Evolutionary conservation across 2,797 vertebrate species (phyloP).

Genomic region (Coendou prehensilis): DNA sequence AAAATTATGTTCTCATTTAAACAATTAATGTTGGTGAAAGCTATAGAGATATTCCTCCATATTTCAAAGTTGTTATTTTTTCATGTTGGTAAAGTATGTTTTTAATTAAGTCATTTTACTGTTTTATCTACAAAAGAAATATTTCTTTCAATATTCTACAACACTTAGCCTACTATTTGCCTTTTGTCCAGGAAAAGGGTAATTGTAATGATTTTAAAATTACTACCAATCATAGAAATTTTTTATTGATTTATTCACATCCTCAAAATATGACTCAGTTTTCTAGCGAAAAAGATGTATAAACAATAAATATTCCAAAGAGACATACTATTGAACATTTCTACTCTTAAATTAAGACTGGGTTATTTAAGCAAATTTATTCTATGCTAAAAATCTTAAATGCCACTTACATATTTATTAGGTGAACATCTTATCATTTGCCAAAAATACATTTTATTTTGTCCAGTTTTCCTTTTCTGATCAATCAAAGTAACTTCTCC

Average conservation of each 20-base stretch:
- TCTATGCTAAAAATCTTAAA: slow-evolving; percentile 18
- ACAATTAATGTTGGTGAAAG: slow-evolving; percentile 19
- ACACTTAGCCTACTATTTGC: background rate
- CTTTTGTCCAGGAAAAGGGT: background rate
- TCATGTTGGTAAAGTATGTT: background rate
- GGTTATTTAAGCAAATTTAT: slow-evolving; percentile 33
- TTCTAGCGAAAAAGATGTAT: background rate
- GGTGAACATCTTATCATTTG: background rate
- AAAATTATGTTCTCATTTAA: background rate
- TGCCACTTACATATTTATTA: background rate
- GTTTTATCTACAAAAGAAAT: background rate
- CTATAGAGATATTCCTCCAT: background rate
- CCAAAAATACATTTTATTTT: slow-evolving; percentile 41
- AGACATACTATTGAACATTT: background rate
- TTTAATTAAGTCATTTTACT: slow-evolving; percentile 40
- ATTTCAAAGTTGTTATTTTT: background rate
- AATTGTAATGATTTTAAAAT: slow-evolving; percentile 39
- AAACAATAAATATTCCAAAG: background rate
- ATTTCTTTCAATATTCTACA: slow-evolving; percentile 22
- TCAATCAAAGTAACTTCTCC: background rate
- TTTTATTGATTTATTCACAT: background rate
- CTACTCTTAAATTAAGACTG: background rate
- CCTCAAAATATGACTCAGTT: slow-evolving; percentile 40
- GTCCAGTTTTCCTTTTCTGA: slow-evolving; percentile 7
- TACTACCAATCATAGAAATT: slow-evolving; percentile 2